Evolutionary conservation across 2,113 vertebrate species (phyloP).

Genomic region (Drymodes brunneopygia): DNA sequence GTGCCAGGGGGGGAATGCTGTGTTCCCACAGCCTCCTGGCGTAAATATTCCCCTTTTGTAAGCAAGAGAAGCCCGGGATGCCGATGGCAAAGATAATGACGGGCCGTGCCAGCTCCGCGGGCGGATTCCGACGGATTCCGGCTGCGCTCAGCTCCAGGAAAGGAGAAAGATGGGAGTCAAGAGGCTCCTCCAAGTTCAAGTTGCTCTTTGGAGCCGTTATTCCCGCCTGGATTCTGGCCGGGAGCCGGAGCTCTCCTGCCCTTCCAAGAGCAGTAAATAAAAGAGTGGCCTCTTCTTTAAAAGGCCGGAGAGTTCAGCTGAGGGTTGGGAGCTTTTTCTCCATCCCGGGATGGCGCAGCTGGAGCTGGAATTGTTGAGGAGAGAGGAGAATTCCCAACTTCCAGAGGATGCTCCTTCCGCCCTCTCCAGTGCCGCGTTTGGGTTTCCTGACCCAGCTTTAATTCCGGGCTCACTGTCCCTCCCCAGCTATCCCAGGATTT

Average conservation of each 20-base stretch:
- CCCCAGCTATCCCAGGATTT: not conserved
- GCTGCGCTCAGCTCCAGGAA: not conserved
- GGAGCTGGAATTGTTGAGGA: too few species aligned
- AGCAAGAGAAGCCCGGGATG: not conserved
- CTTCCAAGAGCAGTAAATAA: not conserved
- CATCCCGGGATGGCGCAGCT: not conserved
- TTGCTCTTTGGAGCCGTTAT: not conserved
- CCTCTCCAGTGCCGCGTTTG: not conserved
- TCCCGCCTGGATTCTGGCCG: not conserved
- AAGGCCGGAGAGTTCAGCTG: not conserved
- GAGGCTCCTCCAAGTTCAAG: not conserved
- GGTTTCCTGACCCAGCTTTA: not conserved
- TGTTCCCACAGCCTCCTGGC: slow-evolving; percentile 10
- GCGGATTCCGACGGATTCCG: not conserved
- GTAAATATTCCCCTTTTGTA: not conserved
- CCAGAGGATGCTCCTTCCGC: not conserved
- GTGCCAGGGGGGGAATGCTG: not conserved
- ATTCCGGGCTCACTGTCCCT: accelerated
- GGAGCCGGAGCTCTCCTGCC: not conserved
- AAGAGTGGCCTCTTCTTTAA: not conserved
- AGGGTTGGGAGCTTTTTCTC: not conserved
- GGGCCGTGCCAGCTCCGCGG: not conserved
- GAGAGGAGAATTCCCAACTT: not conserved
- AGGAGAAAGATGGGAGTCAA: not conserved
- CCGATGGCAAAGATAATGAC: slow-evolving; percentile 46